phyloP scores from a whole-genome alignment of 2,113 vertebrate species.

The Cranoglanis bouderius region DNA sequence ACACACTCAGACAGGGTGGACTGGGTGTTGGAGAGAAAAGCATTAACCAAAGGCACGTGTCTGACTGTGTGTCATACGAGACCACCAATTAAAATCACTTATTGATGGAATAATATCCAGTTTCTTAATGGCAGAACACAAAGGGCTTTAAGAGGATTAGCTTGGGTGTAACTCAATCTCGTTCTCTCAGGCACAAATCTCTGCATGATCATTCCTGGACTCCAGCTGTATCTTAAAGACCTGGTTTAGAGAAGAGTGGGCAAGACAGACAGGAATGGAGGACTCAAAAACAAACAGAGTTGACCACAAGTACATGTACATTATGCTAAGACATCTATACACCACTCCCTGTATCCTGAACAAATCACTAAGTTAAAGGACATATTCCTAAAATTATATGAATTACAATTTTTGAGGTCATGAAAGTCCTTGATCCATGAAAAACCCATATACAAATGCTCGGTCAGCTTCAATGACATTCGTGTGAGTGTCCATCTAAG shows the following conservation, averaged over 20 bases:
- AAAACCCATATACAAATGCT: not conserved
- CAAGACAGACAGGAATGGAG: constrained; percentile 10
- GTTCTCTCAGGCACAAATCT: constrained; percentile 68
- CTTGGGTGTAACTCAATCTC: constrained; percentile 71
- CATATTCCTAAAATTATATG: not conserved
- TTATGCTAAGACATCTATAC: not conserved
- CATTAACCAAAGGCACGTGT: constrained; percentile 66
- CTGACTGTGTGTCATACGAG: constrained; percentile 69
- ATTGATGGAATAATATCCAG: constrained; percentile 71
- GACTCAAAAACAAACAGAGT: not conserved
- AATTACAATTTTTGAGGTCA: no score
- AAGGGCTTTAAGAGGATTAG: constrained; percentile 74
- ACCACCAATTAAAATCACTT: constrained; percentile 81
- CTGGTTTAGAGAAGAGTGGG: constrained; percentile 29
- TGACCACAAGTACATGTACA: not conserved
- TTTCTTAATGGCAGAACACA: constrained; percentile 75
- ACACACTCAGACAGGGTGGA: constrained; percentile 56
- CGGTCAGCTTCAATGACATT: not conserved
- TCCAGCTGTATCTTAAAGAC: constrained; percentile 49
- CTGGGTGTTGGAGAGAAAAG: constrained; percentile 37
- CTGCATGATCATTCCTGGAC: constrained; percentile 32
- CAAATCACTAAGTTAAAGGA: not conserved
- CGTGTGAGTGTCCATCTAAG: not conserved
- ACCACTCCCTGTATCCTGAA: not conserved
- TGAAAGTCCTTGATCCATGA: not conserved